Conservation (phyloP, 2,797 vertebrate genomes). For the Galaxias olidus region DNA sequence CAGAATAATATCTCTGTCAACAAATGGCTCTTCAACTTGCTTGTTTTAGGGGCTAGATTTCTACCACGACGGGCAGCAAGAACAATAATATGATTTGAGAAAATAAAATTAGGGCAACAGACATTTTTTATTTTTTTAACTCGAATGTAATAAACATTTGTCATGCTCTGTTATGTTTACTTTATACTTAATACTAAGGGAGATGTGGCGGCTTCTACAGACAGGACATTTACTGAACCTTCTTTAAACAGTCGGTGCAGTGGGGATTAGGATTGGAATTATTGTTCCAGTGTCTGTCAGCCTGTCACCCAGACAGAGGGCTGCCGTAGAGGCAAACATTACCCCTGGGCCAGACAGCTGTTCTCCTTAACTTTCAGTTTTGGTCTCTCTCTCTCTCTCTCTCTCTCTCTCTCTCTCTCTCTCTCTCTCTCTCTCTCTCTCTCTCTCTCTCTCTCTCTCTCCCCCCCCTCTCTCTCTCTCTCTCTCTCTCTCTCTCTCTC, state of each 20-base stretch:
- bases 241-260: not conserved
- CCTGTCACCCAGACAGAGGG: slow-evolving; percentile 7
- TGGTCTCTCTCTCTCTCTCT: slow-evolving; percentile 11
- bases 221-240: not conserved
- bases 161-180: too few species aligned
- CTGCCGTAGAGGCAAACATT: slow-evolving; percentile 5
- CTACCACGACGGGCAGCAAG: too few species aligned
- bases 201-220: too few species aligned
- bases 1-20: too few species aligned
- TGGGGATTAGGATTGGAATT: slow-evolving; percentile 3
- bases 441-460: not conserved
- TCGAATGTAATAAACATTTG: too few species aligned
- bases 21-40: too few species aligned
- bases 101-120: too few species aligned
- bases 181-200: too few species aligned
- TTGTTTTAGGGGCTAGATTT: too few species aligned
- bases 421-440: not conserved
- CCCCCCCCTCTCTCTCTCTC: not conserved
- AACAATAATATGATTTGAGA: too few species aligned
- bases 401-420: not conserved
- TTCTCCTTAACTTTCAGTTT: slow-evolving; percentile 6
- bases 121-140: too few species aligned
- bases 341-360: slow-evolving; percentile 20
- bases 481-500: slow-evolving; percentile 2
- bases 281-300: slow-evolving; percentile 1